Conservation (phyloP, 64 coral and sea anemone genomes). For the Actinia tenebrosa region DNA sequence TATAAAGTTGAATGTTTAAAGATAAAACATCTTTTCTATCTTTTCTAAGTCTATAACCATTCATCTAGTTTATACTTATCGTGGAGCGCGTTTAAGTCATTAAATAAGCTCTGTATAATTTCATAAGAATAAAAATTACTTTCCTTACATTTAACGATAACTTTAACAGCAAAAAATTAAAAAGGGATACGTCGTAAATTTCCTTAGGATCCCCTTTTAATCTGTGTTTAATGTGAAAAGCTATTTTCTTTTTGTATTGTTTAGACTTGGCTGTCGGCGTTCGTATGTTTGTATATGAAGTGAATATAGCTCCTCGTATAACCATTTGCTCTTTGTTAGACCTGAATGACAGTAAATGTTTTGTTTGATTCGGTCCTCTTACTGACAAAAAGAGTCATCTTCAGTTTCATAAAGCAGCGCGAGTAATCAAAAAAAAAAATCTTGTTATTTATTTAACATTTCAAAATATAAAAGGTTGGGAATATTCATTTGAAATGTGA, state of each 20-base stretch:
- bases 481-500: constrained; percentile 20
- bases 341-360: constrained; percentile 9
- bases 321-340: constrained; percentile 13
- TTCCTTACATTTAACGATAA: not conserved
- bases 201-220: not conserved
- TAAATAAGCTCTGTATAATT: not conserved
- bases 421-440: not conserved
- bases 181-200: not conserved
- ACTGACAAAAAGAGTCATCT: constrained; percentile 1
- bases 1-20: constrained; percentile 1
- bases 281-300: not conserved
- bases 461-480: not conserved
- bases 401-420: constrained; percentile 7
- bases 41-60: not conserved
- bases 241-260: constrained; percentile 14
- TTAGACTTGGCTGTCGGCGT: constrained; percentile 11
- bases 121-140: not conserved
- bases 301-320: constrained; percentile 7
- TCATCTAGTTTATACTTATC: not conserved
- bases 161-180: constrained; percentile 7
- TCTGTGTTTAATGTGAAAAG: not conserved
- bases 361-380: not conserved
- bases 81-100: not conserved
- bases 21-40: not conserved
- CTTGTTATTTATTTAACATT: constrained; percentile 23